These are phyloP conservation scores for Euzetes globulus DNA, from an alignment of 2,888 invertebrate species.

Conservation along the genomic window DNA sequence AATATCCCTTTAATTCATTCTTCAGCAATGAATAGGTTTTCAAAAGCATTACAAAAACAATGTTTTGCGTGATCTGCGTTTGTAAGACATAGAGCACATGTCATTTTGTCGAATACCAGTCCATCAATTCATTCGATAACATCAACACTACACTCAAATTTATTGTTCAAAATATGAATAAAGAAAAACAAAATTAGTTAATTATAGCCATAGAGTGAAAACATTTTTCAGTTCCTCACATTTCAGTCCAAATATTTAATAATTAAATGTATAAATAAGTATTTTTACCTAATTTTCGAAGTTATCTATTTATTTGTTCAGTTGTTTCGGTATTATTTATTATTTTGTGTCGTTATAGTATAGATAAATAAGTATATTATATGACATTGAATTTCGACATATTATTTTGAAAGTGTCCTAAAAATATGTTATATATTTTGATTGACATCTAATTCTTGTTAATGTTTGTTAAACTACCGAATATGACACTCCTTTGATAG, in stretches of 20 bases:
- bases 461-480: conserved; percentile 10
- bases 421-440: conserved; percentile 17
- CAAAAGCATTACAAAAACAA: background rate
- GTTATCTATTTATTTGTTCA: background rate
- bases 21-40: background rate
- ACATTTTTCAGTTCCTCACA: no score
- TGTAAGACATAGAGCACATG: background rate
- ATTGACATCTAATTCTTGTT: conserved; percentile 4
- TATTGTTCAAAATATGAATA: background rate
- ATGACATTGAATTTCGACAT: background rate
- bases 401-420: background rate
- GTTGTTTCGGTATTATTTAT: background rate
- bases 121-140: background rate
- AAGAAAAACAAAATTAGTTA: background rate
- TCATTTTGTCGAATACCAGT: background rate
- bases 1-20: background rate
- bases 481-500: conserved; percentile 5
- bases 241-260: no score
- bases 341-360: background rate
- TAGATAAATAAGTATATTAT: background rate
- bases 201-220: background rate
- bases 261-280: no score
- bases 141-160: background rate
- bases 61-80: background rate
- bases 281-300: no score